These are phyloP conservation scores for Ochotona curzoniae DNA, from an alignment of 2,113 vertebrate species.

Conservation along the genomic window DNA sequence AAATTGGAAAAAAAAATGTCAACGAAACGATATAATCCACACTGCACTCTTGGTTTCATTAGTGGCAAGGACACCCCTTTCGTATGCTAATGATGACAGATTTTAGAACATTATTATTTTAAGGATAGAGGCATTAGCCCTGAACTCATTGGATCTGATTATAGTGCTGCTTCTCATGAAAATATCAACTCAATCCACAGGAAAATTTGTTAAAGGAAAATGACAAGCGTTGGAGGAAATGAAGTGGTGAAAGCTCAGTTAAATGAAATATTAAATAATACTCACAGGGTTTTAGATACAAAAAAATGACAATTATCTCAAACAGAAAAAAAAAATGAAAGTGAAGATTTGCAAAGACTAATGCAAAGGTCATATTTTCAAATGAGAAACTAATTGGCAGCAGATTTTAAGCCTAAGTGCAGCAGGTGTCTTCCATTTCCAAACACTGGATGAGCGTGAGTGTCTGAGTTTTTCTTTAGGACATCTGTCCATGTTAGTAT, in stretches of 20 bases:
- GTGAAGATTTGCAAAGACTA: background rate
- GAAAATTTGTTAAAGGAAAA: slow-evolving; percentile 53
- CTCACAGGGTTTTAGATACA: slow-evolving; percentile 7
- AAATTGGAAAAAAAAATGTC: background rate
- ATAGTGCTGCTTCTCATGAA: slow-evolving; percentile 38
- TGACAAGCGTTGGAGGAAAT: slow-evolving; percentile 15
- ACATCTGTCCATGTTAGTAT: background rate
- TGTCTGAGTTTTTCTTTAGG: background rate
- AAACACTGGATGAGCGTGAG: background rate
- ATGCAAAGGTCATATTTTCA: background rate
- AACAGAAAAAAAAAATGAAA: background rate
- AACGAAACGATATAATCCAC: background rate
- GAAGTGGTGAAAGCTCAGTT: background rate
- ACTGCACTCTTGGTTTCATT: background rate
- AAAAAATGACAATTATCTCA: slow-evolving; percentile 10
- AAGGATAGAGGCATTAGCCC: slow-evolving; percentile 13
- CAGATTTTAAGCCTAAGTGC: background rate
- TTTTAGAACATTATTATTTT: slow-evolving; percentile 44
- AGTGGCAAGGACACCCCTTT: background rate
- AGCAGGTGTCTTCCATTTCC: background rate
- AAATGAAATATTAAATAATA: slow-evolving; percentile 57
- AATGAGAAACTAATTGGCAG: background rate
- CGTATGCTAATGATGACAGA: slow-evolving; percentile 2
- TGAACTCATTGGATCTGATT: slow-evolving; percentile 41
- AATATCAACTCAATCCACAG: slow-evolving; percentile 47